phyloP scores from a whole-genome alignment of 1,140 invertebrate genomes.

The Meteorus sp. region DNA sequence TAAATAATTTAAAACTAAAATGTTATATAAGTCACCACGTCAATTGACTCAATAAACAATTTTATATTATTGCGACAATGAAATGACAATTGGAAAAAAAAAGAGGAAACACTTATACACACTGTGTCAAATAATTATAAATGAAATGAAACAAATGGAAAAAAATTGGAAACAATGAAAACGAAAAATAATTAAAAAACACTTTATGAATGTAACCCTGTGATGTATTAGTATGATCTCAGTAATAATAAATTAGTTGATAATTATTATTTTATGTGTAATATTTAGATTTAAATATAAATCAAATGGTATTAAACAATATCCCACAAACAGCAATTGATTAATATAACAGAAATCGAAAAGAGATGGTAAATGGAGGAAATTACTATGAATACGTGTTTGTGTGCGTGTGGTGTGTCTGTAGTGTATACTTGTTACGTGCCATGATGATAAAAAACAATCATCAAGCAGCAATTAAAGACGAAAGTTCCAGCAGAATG shows the following conservation, averaged over 20 bases:
- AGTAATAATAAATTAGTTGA: constrained; percentile 49
- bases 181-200: constrained; percentile 16
- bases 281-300: constrained; percentile 41
- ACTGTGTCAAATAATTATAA: background rate
- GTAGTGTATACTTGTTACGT: too few relatives aligned
- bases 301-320: too few relatives aligned
- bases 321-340: too few relatives aligned
- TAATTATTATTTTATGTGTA: constrained; percentile 29
- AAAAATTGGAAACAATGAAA: background rate
- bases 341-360: too few relatives aligned
- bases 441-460: background rate
- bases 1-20: too few relatives aligned
- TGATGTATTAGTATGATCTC: constrained; percentile 62
- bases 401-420: background rate
- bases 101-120: too few relatives aligned
- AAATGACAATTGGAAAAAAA: too few relatives aligned
- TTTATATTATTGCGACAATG: too few relatives aligned
- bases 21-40: too few relatives aligned
- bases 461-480: background rate
- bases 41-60: background rate
- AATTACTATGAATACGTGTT: background rate
- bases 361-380: too few relatives aligned
- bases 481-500: background rate
- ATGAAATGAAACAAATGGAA: constrained; percentile 10
- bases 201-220: constrained; percentile 57